Evolutionary conservation across 2,888 invertebrate genomes (phyloP).

Genomic region (Pemphredon lugubris): DNA sequence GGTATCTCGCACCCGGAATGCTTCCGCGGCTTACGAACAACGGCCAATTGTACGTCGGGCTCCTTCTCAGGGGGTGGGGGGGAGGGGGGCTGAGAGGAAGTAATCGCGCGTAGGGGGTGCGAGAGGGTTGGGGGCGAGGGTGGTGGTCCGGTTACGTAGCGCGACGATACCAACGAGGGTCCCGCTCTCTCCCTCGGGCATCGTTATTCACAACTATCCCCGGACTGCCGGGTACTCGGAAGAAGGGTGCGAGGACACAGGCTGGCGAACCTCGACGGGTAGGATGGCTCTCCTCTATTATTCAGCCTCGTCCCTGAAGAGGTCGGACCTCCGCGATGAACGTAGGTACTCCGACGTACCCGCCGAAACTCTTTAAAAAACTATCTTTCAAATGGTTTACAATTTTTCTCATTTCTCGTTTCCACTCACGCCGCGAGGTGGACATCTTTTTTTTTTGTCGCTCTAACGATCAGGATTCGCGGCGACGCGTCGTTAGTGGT

Average conservation of each 20-base stretch:
- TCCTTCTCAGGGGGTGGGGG: neutral
- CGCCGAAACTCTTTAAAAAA: constrained; percentile 14
- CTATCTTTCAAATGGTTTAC: neutral
- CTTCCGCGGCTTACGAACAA: constrained; percentile 39
- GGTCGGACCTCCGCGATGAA: constrained; percentile 33
- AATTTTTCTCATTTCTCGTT: constrained; percentile 20
- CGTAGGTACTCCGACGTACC: constrained; percentile 2
- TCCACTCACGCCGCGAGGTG: too few species aligned
- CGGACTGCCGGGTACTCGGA: constrained; percentile 46
- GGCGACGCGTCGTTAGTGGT: too few species aligned
- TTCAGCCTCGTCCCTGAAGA: constrained; percentile 62
- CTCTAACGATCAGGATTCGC: too few species aligned
- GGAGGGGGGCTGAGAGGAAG: constrained; percentile 2
- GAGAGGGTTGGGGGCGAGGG: constrained; percentile 43
- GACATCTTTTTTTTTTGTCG: neutral
- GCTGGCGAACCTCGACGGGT: constrained; percentile 49
- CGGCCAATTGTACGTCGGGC: constrained; percentile 22
- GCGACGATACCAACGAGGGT: constrained; percentile 54
- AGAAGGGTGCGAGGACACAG: constrained; percentile 55
- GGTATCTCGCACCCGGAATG: constrained; percentile 13
- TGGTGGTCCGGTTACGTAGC: constrained; percentile 41
- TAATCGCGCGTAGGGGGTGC: constrained; percentile 39
- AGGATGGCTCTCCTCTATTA: constrained; percentile 63
- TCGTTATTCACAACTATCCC: constrained; percentile 74
- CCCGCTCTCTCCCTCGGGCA: constrained; percentile 66